A percentile compares a stretch with the other conserved stretches of the same genome.
phyloP scores from a whole-genome alignment of 1,140 invertebrate genomes.

The Latrodectus geometricus region DNA sequence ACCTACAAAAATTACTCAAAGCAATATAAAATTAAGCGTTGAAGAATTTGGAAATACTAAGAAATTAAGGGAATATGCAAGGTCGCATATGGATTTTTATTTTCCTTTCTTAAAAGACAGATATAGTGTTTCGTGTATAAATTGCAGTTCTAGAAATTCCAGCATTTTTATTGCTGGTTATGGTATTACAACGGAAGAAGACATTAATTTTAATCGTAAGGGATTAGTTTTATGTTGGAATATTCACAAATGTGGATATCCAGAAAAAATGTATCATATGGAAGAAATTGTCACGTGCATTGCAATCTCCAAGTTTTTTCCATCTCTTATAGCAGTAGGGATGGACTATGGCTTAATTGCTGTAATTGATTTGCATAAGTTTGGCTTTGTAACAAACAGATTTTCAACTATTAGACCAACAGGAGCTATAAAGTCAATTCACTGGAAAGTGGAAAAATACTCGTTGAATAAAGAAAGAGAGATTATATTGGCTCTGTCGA shows the following conservation, averaged over 20 bases:
- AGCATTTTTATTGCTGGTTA: constrained; percentile 40
- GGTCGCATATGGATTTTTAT: constrained; percentile 16
- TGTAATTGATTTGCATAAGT: constrained; percentile 29
- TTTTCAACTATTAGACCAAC: not conserved
- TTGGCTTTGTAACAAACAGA: not conserved
- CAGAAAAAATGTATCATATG: constrained; percentile 37
- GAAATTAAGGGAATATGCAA: not conserved
- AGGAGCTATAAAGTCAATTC: constrained; percentile 20
- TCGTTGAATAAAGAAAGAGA: not conserved
- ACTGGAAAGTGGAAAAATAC: constrained; percentile 36
- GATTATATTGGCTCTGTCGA: constrained; percentile 12
- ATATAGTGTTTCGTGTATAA: constrained; percentile 39
- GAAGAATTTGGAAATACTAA: not conserved
- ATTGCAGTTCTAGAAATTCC: constrained; percentile 21
- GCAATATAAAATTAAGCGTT: not conserved
- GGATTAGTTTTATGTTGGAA: constrained; percentile 45
- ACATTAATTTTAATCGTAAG: not conserved
- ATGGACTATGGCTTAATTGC: constrained; percentile 45
- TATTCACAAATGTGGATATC: constrained; percentile 48
- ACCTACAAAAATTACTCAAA: not conserved
- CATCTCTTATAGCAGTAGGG: constrained; percentile 40
- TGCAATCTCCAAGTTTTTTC: constrained; percentile 18
- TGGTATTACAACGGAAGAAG: not conserved
- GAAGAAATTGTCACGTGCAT: constrained; percentile 37
- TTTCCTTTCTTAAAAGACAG: constrained; percentile 4